Conservation (phyloP, 2,797 vertebrate species). For the Hyperoplus lanceolatus region DNA sequence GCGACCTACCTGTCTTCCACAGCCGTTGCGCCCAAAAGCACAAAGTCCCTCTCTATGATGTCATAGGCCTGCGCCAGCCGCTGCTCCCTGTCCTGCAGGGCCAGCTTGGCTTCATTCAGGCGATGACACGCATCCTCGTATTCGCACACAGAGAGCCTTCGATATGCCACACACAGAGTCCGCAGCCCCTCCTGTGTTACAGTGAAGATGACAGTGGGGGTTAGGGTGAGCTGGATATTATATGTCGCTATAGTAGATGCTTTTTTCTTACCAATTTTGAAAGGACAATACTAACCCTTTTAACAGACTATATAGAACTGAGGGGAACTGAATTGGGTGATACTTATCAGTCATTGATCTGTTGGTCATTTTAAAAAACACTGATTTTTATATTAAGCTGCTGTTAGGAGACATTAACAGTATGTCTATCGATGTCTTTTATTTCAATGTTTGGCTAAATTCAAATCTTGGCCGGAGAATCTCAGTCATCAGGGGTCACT, state of each 20-base stretch:
- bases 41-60: conserved; percentile 92
- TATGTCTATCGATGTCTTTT: neutral
- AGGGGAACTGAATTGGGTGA: neutral
- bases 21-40: conserved; percentile 95
- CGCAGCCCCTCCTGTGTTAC: conserved; percentile 92
- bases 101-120: conserved; percentile 91
- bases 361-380: neutral
- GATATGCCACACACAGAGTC: conserved; percentile 95
- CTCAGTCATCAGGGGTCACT: neutral
- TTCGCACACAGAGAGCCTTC: conserved; percentile 86
- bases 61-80: conserved; percentile 94
- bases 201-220: conserved; percentile 9
- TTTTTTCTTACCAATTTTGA: neutral
- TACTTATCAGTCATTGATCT: neutral
- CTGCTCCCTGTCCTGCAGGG: conserved; percentile 94
- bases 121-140: conserved; percentile 84
- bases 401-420: neutral
- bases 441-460: neutral
- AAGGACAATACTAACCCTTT: neutral
- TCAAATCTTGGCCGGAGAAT: neutral
- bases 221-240: neutral
- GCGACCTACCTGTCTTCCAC: conserved; percentile 94
- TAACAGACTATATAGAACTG: neutral
- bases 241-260: neutral
- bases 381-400: neutral